Conservation (phyloP, 2,113 vertebrate species). For the Tamias sibiricus region DNA sequence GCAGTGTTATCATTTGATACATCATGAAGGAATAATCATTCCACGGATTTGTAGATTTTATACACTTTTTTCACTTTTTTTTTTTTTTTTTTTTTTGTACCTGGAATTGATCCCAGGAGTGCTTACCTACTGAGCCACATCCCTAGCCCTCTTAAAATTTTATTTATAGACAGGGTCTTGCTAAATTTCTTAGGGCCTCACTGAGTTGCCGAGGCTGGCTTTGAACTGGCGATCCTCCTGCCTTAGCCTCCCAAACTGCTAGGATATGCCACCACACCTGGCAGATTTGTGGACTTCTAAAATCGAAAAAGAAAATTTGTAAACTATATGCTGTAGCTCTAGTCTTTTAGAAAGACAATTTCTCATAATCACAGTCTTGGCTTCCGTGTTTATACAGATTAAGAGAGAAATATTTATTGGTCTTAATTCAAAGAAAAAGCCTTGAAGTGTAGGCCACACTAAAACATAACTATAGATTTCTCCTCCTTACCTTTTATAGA, state of each 20-base stretch:
- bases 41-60: background rate
- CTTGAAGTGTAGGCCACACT: background rate
- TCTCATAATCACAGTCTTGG: background rate
- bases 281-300: background rate
- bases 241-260: too few species aligned
- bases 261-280: too few species aligned
- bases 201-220: too few species aligned
- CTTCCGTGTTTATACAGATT: background rate
- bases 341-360: background rate
- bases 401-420: background rate
- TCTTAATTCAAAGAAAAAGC: background rate
- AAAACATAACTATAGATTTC: background rate
- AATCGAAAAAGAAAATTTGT: background rate
- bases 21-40: background rate
- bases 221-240: too few species aligned
- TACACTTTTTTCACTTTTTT: too few species aligned
- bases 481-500: background rate
- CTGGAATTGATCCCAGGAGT: too few species aligned
- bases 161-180: too few species aligned
- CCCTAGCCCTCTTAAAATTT: too few species aligned
- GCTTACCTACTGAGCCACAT: too few species aligned
- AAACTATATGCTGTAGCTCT: background rate
- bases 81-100: too few species aligned
- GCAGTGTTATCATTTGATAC: background rate
- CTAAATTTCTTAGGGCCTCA: too few species aligned